phyloP scores from a whole-genome alignment of 2,797 vertebrate species.

The Carduelis carduelis region DNA sequence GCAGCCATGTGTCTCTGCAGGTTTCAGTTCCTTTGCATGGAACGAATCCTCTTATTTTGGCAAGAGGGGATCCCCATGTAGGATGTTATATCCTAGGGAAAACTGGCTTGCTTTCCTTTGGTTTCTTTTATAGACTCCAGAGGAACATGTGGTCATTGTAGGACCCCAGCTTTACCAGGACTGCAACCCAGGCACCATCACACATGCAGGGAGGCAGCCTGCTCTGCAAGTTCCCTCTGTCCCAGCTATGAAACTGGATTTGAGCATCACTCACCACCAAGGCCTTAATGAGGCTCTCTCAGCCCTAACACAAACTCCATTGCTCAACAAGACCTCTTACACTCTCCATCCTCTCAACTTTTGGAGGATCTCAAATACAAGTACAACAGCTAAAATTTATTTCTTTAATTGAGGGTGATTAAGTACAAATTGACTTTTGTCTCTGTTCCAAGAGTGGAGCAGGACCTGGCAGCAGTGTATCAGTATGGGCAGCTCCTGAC shows the following conservation, averaged over 20 bases:
- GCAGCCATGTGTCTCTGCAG: neutral
- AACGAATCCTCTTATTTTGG: neutral
- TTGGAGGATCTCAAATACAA: neutral
- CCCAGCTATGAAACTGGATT: neutral
- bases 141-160: fast-evolving
- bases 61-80: neutral
- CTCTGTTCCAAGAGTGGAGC: neutral
- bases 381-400: fast-evolving
- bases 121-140: neutral
- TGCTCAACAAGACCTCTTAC: fast-evolving
- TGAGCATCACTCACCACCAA: neutral
- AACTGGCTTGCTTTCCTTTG: neutral
- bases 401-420: neutral
- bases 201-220: neutral
- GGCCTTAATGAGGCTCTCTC: neutral
- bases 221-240: neutral
- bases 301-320: neutral
- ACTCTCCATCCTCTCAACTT: neutral
- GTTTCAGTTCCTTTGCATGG: neutral
- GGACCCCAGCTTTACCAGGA: neutral
- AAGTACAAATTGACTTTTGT: neutral
- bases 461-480: neutral
- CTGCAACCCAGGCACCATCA: neutral
- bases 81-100: neutral
- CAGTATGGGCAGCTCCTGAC: fast-evolving